A percentile compares a stretch with the other conserved stretches of the same genome.
phyloP scores from a whole-genome alignment of 1,140 invertebrate genomes.

The Eufriesea mexicana region DNA sequence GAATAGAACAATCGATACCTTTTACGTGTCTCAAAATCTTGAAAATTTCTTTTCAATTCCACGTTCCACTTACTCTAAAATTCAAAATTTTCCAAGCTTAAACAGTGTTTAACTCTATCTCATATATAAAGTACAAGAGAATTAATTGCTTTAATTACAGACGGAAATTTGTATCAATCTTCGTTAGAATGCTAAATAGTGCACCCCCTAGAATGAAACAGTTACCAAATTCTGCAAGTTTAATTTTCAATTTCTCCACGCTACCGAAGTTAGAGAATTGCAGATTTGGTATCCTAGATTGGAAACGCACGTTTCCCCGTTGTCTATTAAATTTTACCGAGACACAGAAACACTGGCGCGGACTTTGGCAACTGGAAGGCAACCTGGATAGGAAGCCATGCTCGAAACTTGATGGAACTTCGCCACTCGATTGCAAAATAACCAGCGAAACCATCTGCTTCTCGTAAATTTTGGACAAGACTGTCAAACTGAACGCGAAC shows the following conservation, averaged over 20 bases:
- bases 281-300: not conserved
- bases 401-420: not conserved
- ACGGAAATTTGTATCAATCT: no score
- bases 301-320: slow-evolving; percentile 22
- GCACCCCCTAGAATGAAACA: not conserved
- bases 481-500: not conserved
- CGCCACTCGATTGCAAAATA: not conserved
- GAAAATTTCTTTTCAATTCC: no score
- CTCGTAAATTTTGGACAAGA: slow-evolving; percentile 17
- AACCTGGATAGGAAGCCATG: slow-evolving; percentile 9
- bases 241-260: not conserved
- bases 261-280: not conserved
- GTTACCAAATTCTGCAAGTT: not conserved
- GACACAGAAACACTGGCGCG: not conserved
- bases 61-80: no score
- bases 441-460: slow-evolving; percentile 11
- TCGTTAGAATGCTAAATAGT: no score
- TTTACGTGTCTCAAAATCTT: not conserved
- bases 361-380: slow-evolving; percentile 44
- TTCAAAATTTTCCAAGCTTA: no score
- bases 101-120: no score
- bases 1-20: not conserved
- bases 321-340: slow-evolving; percentile 19
- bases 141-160: no score
- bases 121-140: no score